Base-by-base conservation (phyloP, 2,797 vertebrate species). In the Sparus aurata region DNA sequence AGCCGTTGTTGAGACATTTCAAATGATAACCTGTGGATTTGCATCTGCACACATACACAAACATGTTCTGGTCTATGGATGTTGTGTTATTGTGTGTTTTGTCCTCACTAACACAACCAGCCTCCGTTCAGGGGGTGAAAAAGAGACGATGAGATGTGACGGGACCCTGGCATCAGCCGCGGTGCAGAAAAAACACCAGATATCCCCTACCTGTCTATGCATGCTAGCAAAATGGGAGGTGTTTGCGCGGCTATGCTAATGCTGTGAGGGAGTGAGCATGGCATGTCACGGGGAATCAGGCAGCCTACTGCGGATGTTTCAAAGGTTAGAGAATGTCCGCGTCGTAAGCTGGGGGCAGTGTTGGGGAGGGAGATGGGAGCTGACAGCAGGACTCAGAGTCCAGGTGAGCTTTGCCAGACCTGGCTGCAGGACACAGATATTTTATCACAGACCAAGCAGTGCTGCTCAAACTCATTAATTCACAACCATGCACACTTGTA, bases 321-420 rank as follows among this genome's bases (percentile, higher is more conserved):
- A 93, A 89, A 93, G 91, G 93, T 93, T 92, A 92, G 82, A 89
- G 76, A 83, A 68, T 82, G 85, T 91, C 82, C 12, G 60, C 76
- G 85, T 69, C 9, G 55, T 65, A 76, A 69, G 86, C 86, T 86
- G 70, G 75, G 83, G 91, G 88, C 77, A 49, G 85, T 72, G 75
- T 83, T 3, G 23, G 64, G 63, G 75, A 91, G 74, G 84, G 85
- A 90, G 91, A 95, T 93, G 87, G 74, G 71, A 94, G 83, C 81
- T 93, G 94, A 94, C 94, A 94, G 90, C 83, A 77, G 68, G 55
- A 86, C 69, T 86, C 75, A 89, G 86, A 88, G 83, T 91, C 79
- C 92, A 94, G 94, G 91, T 94, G 91, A 94, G 90, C 86, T 83
- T 89, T 83, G 72, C 84, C 84, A 90, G 81, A 89, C 79, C 80